phyloP scores from a whole-genome alignment of 2,888 invertebrate species.

The Lithodes maja region DNA sequence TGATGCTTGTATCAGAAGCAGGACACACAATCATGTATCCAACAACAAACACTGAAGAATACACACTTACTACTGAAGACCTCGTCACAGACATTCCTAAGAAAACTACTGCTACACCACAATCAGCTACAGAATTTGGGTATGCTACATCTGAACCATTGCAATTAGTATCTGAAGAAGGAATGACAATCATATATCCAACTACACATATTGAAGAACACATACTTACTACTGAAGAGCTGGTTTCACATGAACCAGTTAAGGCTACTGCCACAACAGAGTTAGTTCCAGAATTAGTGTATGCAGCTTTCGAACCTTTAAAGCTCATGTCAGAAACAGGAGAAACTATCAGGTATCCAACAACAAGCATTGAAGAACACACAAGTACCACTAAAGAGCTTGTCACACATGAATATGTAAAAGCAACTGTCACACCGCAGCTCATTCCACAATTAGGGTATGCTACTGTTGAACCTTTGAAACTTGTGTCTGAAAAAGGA shows the following conservation, averaged over 20 bases:
- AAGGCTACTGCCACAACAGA: too few species aligned
- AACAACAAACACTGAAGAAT: neutral
- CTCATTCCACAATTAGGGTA: neutral
- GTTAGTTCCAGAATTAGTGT: conserved; percentile 23
- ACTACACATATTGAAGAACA: neutral
- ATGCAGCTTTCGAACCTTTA: conserved; percentile 11
- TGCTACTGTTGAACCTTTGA: neutral
- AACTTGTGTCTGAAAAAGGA: neutral
- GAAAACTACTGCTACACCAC: neutral
- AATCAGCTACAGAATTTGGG: conserved; percentile 2
- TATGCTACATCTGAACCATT: neutral
- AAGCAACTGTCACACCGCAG: neutral
- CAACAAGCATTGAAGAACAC: neutral
- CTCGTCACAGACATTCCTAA: conserved; percentile 1
- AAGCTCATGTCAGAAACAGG: conserved; percentile 32
- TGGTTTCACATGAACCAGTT: too few species aligned
- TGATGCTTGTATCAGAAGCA: conserved; percentile 29
- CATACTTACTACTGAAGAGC: too few species aligned
- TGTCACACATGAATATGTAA: too few species aligned
- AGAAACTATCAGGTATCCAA: conserved; percentile 10
- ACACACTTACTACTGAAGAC: conserved; percentile 26
- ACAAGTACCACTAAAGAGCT: too few species aligned
- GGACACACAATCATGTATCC: conserved; percentile 28
- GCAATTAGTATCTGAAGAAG: conserved; percentile 18
- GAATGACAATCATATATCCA: conserved; percentile 15